Evolutionary conservation across 2,113 vertebrate genomes (phyloP), one percentile per base, ranked within the genome.

Genomic region (Macquaria ambigua): DNA sequence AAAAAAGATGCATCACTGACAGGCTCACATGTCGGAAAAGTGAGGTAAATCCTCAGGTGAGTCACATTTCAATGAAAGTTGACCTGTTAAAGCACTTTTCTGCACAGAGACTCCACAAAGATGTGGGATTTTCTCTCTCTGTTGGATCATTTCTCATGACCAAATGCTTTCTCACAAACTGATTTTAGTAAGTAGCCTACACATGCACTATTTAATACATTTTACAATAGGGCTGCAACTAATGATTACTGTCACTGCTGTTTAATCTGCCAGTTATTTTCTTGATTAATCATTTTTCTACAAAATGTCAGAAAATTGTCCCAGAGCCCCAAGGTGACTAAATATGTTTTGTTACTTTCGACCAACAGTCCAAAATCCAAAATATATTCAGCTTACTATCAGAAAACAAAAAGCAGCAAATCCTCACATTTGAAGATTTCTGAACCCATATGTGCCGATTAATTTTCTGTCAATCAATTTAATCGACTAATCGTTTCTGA

Each of bases 21-120:
- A 72, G 68, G 31, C 83, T 85, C 46, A 41, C 80, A 86, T 87
- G 83, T 79, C 70, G 61, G 67, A 85, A 55, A 41, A 81, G 50
- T 92, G 89, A 93, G 72, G 78, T 90, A 83, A 90, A 84, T 73
- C 77, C 73, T 79, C 37, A 64, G 71, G 74, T 93, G 89, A 95
- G 85, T 91, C 91, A 93, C 80, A 25, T 5, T 53, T 66, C 28
- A 18, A 37, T 43, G 41, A 77, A 52, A 23, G 63, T 8, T 75
- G 72, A 75, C 68, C 59, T 12, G 37, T 66, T 53, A 12, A 50
- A 77, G 58, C 5, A 3, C 25, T 70, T 53, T 69, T 52, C 56
- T 63, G 52, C 63, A 28, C 6, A 66, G 48, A 74, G 20, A 59
- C 34, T 8, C 4, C 3, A 76, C 18, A 41, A 4, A 71, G 50